Conservation (phyloP, 2,888 invertebrate species). For the Neoaliturus tenellus region DNA sequence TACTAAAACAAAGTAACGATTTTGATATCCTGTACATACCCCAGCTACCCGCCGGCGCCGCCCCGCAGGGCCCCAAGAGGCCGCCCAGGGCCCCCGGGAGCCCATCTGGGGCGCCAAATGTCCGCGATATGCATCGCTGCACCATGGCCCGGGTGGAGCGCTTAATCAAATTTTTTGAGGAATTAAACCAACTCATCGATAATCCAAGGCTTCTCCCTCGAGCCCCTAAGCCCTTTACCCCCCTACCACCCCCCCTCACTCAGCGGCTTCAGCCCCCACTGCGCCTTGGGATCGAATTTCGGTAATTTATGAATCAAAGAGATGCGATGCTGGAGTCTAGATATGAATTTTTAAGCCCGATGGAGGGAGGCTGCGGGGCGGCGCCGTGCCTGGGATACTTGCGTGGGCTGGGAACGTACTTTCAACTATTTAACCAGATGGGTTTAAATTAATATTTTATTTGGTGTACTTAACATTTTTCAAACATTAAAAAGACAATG, state of each 20-base stretch:
- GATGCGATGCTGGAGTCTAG: not conserved
- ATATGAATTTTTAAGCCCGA: not conserved
- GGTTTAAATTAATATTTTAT: too few species aligned
- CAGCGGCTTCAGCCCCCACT: constrained; percentile 2
- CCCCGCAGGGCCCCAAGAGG: not conserved
- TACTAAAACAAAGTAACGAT: too few species aligned
- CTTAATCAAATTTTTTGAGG: constrained; percentile 15
- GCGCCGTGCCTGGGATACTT: not conserved
- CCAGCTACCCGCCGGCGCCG: not conserved
- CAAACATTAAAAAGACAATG: too few species aligned
- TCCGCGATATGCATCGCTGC: not conserved
- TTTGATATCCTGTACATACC: too few species aligned
- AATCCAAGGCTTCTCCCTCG: not conserved
- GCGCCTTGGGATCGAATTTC: constrained; percentile 30
- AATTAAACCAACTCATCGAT: constrained; percentile 33
- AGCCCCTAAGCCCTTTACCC: not conserved
- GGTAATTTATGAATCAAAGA: constrained; percentile 27
- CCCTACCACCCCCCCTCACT: not conserved
- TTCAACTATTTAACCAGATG: too few species aligned
- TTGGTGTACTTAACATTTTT: too few species aligned
- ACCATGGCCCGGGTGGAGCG: not conserved
- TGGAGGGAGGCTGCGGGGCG: too few species aligned
- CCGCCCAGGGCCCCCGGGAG: not conserved
- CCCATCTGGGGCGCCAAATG: not conserved
- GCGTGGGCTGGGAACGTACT: not conserved